Evolutionary conservation across 1,140 invertebrate genomes (phyloP), one percentile per base, ranked within the genome.

Genomic region (Drosophila littoralis): DNA sequence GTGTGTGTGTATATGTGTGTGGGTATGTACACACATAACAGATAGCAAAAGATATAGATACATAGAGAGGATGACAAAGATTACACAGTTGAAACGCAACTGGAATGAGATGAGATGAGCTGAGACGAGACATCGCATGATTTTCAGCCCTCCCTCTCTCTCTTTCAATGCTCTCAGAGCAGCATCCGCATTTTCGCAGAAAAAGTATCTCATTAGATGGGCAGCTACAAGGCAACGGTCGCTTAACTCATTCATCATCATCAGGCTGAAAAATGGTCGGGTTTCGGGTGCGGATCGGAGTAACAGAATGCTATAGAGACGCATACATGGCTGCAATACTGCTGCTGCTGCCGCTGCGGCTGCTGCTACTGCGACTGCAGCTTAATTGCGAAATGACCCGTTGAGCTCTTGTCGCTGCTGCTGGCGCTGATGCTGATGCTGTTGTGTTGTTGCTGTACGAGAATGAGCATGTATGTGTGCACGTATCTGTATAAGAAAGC

Each of bases 241-340:
- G 83, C 79, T 88, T 83, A 83, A 89, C 83, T 89, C 83, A 88
- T 88, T 88, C 83, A 88, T 88, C 83, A 88, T 88, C 83, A 89
- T 88, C 83, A 89, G 61, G 67, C 65, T 33, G 54, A 33, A 63
- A 46, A 32, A 15, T 35, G 36, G 28, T 51, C 22, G 58, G 13
- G 10, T 38, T 48, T 15, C 42, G 28, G 45, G 45, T 12, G 42
- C 60, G 22, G 51, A 40, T 33, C 33, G 35, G 36, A 43, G 50
- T 40, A 36, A 76, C 46, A 45, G 42, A 51, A 40, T 50, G 77
- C 71, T 69, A 60, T 55, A 51, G 65, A 79, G 55, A 65, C 60
- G 35, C 17, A 65, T 66, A 69, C 70, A 71, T 65, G 51, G 46
- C 54, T 58, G 65, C 38, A 57, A 51, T 69, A 46, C 52, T 71